These are phyloP conservation scores for Hyperoplus lanceolatus DNA, from an alignment of 2,797 vertebrate genomes.

Conservation along the genomic window DNA sequence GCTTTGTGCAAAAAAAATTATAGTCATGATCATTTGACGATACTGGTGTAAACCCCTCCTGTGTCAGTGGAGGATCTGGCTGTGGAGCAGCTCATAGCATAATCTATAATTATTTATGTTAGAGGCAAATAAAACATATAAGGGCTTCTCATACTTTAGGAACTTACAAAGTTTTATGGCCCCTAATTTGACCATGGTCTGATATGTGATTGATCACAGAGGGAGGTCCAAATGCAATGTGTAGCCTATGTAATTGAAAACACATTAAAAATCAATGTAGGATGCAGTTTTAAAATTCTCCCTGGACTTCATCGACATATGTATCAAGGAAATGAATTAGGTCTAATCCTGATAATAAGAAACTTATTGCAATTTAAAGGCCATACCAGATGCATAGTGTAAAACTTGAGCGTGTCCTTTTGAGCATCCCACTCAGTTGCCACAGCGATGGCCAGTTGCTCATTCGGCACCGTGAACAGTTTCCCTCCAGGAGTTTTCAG, in stretches of 20 bases:
- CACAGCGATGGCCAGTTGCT: constrained; percentile 93
- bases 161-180: neutral
- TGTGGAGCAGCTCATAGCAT: neutral
- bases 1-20: neutral
- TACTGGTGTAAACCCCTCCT: too few species aligned
- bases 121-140: neutral
- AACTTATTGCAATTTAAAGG: neutral
- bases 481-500: constrained; percentile 95
- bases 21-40: neutral
- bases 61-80: neutral
- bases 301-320: neutral
- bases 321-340: neutral
- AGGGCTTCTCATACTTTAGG: neutral
- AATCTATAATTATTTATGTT: neutral
- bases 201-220: neutral
- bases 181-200: neutral
- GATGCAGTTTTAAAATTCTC: neutral
- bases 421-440: constrained; percentile 97
- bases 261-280: neutral
- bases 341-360: neutral
- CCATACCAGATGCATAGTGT: constrained; percentile 95
- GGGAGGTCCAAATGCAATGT: neutral
- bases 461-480: constrained; percentile 92
- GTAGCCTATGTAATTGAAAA: neutral
- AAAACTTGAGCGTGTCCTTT: constrained; percentile 93